Base-by-base conservation (phyloP, 2,888 invertebrate species). In the Mycogona germanica region DNA sequence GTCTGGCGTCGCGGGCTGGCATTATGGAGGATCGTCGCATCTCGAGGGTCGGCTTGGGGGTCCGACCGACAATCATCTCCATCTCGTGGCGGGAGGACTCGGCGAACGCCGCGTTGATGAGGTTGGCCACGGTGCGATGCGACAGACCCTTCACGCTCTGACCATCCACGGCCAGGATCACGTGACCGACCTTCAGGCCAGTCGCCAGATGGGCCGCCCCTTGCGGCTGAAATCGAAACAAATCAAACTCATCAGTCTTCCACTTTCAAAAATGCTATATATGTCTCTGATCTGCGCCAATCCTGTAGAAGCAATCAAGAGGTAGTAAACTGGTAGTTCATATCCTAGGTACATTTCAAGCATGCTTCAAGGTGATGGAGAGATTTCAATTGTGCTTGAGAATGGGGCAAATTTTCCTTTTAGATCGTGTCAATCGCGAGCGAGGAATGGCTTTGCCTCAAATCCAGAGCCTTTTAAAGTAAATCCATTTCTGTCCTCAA, bases 131-230 rank as follows among this genome's bases (percentile, higher is more conserved):
- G 65, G 91, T 87, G 73, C 85, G 85, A 70, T 91, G 91, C 64
- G 84, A 84, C 68, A 89, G 75, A 55, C 87, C 77, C 65, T 75
- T 74, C 54, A 78, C 72, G 62, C 75, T 73, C 60, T 72, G 79
- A 59, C 91, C 89, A 69, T 91, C 87, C 61, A 91, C 87, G 70
- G 91, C 89, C 61, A 95, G 76, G 66, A 96, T 91, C 61, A 93
- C 76, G 73, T 95, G 93, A 56, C 95, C 95, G 60, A 92, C 89
- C 71, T 91, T 87, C 61, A 96, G 75, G 57, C 91, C 91, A 40
- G 91, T 92, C 45, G 91, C 88, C 68, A 86, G 85, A 70, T 81
- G 87, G 41, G 95, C 95, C 57, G 93, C 91, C 51, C 95, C 95
- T 70, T 88, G 87, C 73, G 91, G 89, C 92, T 93, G 70, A 68